phyloP scores from a whole-genome alignment of 2,888 invertebrate species.

The Timema podura region DNA sequence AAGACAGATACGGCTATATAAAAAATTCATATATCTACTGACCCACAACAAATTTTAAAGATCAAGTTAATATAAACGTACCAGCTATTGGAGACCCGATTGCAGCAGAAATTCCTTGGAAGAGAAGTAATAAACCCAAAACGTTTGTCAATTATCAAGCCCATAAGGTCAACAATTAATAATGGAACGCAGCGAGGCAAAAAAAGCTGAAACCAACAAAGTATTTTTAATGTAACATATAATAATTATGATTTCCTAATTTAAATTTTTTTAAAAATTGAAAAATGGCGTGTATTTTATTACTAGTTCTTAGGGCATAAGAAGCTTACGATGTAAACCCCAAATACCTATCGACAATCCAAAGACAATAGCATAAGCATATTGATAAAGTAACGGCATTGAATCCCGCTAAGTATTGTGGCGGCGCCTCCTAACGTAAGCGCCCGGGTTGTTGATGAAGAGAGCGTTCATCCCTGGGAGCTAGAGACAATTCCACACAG shows the following conservation, averaged over 20 bases:
- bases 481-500: slow-evolving; percentile 77
- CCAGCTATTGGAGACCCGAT: slow-evolving; percentile 86
- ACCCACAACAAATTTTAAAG: not conserved
- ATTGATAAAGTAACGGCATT: slow-evolving; percentile 61
- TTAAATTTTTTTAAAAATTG: not conserved
- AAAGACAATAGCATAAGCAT: slow-evolving; percentile 75
- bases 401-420: slow-evolving; percentile 75
- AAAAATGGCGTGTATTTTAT: not conserved
- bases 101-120: slow-evolving; percentile 86
- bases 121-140: slow-evolving; percentile 84
- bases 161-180: slow-evolving; percentile 88
- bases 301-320: not conserved
- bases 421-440: slow-evolving; percentile 87
- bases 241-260: too few relatives aligned
- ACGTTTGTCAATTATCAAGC: slow-evolving; percentile 89
- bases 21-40: too few relatives aligned
- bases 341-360: slow-evolving; percentile 81
- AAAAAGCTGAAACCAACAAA: slow-evolving; percentile 68
- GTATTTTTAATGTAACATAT: too few relatives aligned
- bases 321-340: not conserved
- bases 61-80: slow-evolving; percentile 40
- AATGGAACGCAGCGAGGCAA: slow-evolving; percentile 90
- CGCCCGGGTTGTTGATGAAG: slow-evolving; percentile 83
- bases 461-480: slow-evolving; percentile 80
- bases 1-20: too few relatives aligned